Evolutionary conservation across 2,888 invertebrate species (phyloP), one percentile per base, ranked within the genome.

Genomic region (Lamellibrachia columna): DNA sequence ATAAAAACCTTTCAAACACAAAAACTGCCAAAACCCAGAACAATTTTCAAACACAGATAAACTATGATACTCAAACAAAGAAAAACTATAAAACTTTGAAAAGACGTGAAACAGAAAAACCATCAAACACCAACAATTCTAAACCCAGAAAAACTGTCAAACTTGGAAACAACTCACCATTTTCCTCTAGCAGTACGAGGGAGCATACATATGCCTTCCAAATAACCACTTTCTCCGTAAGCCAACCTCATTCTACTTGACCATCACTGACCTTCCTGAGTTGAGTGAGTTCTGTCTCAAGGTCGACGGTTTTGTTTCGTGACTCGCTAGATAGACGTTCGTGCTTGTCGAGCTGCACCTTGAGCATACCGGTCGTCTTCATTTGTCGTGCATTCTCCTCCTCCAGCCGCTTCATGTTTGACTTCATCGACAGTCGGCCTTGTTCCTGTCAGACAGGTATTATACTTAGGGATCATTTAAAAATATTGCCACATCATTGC

Each of bases 311-410:
- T 93, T 96, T 96, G 6, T 93, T 94, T 93, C 96, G 96, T 9
- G 96, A 95, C 53, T 96, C 96, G 28, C 96, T 96, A 0, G 96
- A 94, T n/a, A 96, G 93, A 92, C 96, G 96, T 93, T 96, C 96
- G 93, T 96, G 96, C 93, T 96, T 97, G 90, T 97, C 96, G 15
- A 96, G 95, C 93, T 96, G 96, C 7, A 95, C 94, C 93, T 96
- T 96, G 90, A 96, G 96, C 22, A 95, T 94, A 2, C 95, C 94
- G 58, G 95, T 95, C 9, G 95, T 96, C 90, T 96, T 94, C 40
- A 95, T 94, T 9, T 96, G 93, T 91, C 96, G 94, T 1, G 95
- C 95, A 91, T 96, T 94, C 75, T 97, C 97, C 9, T 97, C 97
- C 92, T 97, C 97, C 15, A 96, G 92, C 40, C 96, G 93, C 93